Evolutionary conservation across 2,113 vertebrate genomes (phyloP), one percentile per base, ranked within the genome.

Genomic region (Alectura lathami): DNA sequence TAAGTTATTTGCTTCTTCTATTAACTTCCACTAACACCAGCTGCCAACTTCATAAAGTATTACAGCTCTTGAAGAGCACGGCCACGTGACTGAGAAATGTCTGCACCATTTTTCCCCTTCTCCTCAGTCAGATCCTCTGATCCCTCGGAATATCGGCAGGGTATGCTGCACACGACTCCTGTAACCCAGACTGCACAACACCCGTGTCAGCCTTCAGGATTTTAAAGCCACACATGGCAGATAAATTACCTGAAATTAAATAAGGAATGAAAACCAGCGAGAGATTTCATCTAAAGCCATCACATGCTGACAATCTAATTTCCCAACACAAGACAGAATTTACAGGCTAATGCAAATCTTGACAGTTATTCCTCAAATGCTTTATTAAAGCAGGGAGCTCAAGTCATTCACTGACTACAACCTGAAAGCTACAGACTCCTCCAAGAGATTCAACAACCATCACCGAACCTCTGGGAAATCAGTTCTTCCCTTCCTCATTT

Each of bases 1-100:
- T 96, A 97, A 96, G 93, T 95, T 93, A 96, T 95, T 96, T 96
- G 95, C 90, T 86, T 78, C 90, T 92, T 95, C 95, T 78, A 91
- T 94, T 94, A 94, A 93, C 86, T 95, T 95, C 92, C 83, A 94
- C 60, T 95, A 91, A 83, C 57, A 96, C 20, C 76, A 83, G 90
- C 74, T 96, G 93, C 93, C 95, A 96, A 93, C 69, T 96, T 74
- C 59, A 83, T 34, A 80, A 89, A 91, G 77, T 17, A 66, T 26
- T 79, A 60, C 66, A 93, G 85, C 78, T 89, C 86, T 50, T 94
- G 90, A 96, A 75, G 73, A 94, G 80, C 76, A 84, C 0, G 14
- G 66, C 27, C 73, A 67, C 51, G 63, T 83, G 66, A 86, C 79
- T 88, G 57, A 43, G 57, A 79, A 6, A 76, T 34, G 40, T 78